Percentiles rank a stretch among this genome's conserved stretches.
Conservation (phyloP, 2,888 invertebrate genomes). For the Orthosia gracilis region DNA sequence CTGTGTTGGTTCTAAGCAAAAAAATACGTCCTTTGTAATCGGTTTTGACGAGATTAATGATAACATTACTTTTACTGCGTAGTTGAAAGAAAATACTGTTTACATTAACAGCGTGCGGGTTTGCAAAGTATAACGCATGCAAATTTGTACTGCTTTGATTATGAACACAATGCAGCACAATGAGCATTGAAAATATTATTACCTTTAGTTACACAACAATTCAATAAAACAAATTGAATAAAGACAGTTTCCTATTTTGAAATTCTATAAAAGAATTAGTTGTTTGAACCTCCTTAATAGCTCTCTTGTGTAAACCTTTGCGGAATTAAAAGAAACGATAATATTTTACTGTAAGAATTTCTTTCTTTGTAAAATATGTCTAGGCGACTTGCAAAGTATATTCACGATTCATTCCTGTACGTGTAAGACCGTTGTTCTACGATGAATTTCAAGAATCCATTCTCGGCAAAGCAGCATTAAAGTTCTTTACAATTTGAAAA, state of each 20-base stretch:
- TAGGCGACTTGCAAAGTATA: constrained; percentile 16
- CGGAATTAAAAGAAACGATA: not conserved
- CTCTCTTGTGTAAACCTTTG: constrained; percentile 1
- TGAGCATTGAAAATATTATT: too few species aligned
- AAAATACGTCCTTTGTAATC: too few species aligned
- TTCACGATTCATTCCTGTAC: constrained; percentile 30
- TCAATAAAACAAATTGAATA: not conserved
- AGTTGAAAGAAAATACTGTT: too few species aligned
- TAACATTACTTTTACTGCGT: too few species aligned
- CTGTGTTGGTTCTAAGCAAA: too few species aligned
- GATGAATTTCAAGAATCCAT: constrained; percentile 36
- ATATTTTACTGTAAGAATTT: constrained; percentile 19
- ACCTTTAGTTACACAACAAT: too few species aligned
- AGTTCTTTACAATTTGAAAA: constrained; percentile 40
- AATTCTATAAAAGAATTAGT: not conserved
- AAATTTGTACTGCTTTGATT: too few species aligned
- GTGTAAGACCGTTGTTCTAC: constrained; percentile 20
- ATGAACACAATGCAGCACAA: too few species aligned
- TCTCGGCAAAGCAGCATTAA: constrained; percentile 20
- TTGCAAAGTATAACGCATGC: too few species aligned
- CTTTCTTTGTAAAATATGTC: not conserved
- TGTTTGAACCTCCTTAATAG: not conserved
- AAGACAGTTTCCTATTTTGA: constrained; percentile 3
- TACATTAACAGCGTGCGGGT: too few species aligned
- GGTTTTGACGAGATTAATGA: too few species aligned